Conservation (phyloP, 2,113 vertebrate genomes). For the Psettodes erumei region DNA sequence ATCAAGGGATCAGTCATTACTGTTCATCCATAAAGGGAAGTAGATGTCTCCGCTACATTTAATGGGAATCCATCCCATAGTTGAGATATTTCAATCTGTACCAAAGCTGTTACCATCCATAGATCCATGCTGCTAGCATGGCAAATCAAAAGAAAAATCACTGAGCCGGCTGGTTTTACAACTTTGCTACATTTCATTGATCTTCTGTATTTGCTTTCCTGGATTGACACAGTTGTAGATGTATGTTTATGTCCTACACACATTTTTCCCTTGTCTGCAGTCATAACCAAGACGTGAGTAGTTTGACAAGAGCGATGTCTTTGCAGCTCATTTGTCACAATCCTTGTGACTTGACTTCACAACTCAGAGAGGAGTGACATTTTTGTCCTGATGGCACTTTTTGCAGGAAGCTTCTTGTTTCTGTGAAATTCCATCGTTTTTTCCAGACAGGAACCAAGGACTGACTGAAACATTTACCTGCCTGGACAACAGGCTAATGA, state of each 20-base stretch:
- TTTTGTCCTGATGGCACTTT: slow-evolving; percentile 14
- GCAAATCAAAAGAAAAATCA: background rate
- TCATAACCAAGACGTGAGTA: slow-evolving; percentile 10
- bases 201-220: too few species aligned
- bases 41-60: background rate
- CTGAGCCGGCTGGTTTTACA: background rate
- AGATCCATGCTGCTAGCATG: background rate
- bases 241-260: background rate
- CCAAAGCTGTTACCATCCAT: background rate
- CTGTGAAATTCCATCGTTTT: slow-evolving; percentile 14
- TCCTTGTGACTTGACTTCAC: slow-evolving; percentile 38
- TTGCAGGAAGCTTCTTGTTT: slow-evolving; percentile 29
- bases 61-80: background rate
- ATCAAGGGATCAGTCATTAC: background rate
- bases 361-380: slow-evolving; percentile 11
- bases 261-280: slow-evolving; percentile 12
- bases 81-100: background rate
- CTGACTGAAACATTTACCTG: slow-evolving; percentile 22
- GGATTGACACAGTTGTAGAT: background rate
- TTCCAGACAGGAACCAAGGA: slow-evolving; percentile 12
- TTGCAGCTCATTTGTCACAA: slow-evolving; percentile 39
- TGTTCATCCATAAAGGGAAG: background rate
- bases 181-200: background rate
- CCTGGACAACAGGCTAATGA: background rate
- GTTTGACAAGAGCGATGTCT: slow-evolving; percentile 45